Percentiles rank a stretch among this genome's conserved stretches.
Evolutionary conservation across 2,113 vertebrate genomes (phyloP).

Genomic region (Craseonycteris thonglongyai): DNA sequence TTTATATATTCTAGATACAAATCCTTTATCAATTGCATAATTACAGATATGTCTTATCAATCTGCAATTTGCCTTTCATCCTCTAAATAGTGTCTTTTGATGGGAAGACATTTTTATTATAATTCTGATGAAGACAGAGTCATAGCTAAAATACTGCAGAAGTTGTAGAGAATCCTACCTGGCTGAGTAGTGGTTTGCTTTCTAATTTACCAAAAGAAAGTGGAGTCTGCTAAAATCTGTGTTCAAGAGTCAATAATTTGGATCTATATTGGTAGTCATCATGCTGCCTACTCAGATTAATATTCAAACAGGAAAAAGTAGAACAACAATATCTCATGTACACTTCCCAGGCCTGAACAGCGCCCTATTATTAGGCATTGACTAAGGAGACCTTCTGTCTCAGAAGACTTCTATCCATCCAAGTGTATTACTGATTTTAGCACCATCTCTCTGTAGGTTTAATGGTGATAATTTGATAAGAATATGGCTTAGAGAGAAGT

Average conservation of each 20-base stretch:
- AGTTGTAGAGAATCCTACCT: neutral
- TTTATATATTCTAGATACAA: neutral
- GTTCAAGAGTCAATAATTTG: neutral
- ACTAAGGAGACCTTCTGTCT: neutral
- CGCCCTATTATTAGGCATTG: neutral
- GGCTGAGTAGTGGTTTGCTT: neutral
- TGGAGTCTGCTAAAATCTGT: neutral
- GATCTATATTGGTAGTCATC: neutral
- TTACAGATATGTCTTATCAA: neutral
- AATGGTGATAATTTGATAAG: constrained; percentile 45
- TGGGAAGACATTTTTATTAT: neutral
- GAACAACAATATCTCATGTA: neutral
- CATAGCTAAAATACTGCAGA: neutral
- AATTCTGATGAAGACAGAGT: neutral
- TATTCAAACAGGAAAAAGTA: constrained; percentile 8
- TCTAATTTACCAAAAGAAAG: neutral
- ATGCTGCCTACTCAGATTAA: neutral
- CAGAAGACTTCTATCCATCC: neutral
- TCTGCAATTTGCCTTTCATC: neutral
- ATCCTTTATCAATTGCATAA: neutral
- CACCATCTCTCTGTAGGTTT: neutral
- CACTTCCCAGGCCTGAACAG: neutral
- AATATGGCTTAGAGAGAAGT: neutral
- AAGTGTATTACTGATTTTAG: neutral
- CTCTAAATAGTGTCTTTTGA: neutral